Percentiles rank a stretch among this genome's conserved stretches.
Evolutionary conservation across 2,888 invertebrate genomes (phyloP).

Genomic region (Bombylius discolor): DNA sequence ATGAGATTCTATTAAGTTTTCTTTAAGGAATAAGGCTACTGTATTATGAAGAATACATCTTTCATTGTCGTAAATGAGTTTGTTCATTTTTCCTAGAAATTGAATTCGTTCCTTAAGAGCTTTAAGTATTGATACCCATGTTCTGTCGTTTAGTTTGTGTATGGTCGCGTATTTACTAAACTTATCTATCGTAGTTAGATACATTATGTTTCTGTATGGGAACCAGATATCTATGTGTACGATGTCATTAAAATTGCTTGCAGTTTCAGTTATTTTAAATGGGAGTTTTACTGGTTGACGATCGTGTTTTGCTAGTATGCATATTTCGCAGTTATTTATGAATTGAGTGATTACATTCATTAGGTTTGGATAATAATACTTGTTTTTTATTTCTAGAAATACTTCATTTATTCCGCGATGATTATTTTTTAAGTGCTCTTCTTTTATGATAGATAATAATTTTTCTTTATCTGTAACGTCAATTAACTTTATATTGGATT

Average conservation of each 20-base stretch:
- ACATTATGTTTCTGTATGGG: neutral
- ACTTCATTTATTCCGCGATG: neutral
- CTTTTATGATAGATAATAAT: neutral
- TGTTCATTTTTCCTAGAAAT: constrained; percentile 1
- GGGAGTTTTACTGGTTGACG: constrained; percentile 12
- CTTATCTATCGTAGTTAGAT: constrained; percentile 3
- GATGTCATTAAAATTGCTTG: constrained; percentile 1
- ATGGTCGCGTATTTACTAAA: constrained; percentile 3
- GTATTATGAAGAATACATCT: neutral
- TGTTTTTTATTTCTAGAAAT: neutral
- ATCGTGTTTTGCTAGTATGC: constrained; percentile 15
- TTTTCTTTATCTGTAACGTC: neutral
- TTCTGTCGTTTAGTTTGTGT: constrained; percentile 1
- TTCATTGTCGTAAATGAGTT: constrained; percentile 2
- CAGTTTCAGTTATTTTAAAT: constrained; percentile 13
- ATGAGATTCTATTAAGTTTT: neutral
- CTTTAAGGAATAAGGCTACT: neutral
- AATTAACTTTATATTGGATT: neutral
- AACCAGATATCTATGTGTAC: constrained; percentile 12
- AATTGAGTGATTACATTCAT: constrained; percentile 6
- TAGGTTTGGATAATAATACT: constrained; percentile 12
- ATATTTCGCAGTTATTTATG: constrained; percentile 13
- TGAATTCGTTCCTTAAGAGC: constrained; percentile 1
- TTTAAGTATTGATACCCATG: neutral
- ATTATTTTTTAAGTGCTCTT: constrained; percentile 10